A percentile compares a stretch with the other conserved stretches of the same genome.
phyloP scores from a whole-genome alignment of 2,797 vertebrate genomes.

The Spea hammondii region DNA sequence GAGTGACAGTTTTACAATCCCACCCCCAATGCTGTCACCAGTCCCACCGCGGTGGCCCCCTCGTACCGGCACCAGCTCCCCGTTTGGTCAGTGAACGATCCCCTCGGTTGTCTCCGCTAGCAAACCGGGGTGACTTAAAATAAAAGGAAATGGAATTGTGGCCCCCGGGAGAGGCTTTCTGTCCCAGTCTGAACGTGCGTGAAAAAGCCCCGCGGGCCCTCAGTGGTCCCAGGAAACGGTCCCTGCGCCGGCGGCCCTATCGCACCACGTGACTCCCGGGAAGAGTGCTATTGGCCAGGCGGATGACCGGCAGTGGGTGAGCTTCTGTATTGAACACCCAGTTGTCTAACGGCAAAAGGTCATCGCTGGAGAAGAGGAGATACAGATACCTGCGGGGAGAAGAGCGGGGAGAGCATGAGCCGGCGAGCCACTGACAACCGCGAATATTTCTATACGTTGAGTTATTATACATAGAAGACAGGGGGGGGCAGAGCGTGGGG shows the following conservation, averaged over 20 bases:
- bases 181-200: conserved; percentile 1
- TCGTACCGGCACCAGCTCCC: not conserved
- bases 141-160: conserved; percentile 40
- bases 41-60: not conserved
- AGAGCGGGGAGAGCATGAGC: conserved; percentile 13
- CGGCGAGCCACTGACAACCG: too few species aligned
- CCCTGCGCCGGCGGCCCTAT: conserved; percentile 65
- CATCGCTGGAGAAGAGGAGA: conserved; percentile 93
- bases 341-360: conserved; percentile 91
- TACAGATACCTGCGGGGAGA: conserved; percentile 86
- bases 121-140: not conserved
- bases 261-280: conserved; percentile 85
- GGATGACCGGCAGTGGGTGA: conserved; percentile 92
- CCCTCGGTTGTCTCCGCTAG: conserved; percentile 1
- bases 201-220: conserved; percentile 55
- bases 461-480: too few species aligned
- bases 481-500: not conserved
- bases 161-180: not conserved
- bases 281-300: conserved; percentile 90
- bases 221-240: conserved; percentile 67
- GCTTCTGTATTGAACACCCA: conserved; percentile 99
- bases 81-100: conserved; percentile 33
- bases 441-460: too few species aligned
- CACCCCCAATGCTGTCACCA: too few species aligned
- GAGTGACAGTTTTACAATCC: too few species aligned